These are phyloP conservation scores for Matsumyia berberina DNA, from an alignment of 2,888 invertebrate genomes.

Conservation along the genomic window DNA sequence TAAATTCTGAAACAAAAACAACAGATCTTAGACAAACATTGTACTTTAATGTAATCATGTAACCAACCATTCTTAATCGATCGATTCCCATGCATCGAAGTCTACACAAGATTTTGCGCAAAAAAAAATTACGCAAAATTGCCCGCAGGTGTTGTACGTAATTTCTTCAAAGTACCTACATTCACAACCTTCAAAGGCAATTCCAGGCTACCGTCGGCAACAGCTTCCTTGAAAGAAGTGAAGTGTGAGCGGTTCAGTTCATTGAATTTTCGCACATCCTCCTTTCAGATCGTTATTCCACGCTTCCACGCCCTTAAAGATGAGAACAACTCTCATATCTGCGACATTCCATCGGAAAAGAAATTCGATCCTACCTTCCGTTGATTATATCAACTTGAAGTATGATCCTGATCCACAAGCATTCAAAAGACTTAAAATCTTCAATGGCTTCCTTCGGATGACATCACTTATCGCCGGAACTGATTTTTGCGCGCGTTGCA, in stretches of 20 bases:
- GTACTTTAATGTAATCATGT: not conserved
- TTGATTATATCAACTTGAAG: slow-evolving; percentile 47
- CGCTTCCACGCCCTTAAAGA: slow-evolving; percentile 2
- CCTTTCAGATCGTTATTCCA: slow-evolving; percentile 45
- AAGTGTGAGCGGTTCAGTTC: slow-evolving; percentile 44
- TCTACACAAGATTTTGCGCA: not conserved
- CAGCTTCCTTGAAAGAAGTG: slow-evolving; percentile 22
- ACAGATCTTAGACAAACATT: slow-evolving; percentile 8
- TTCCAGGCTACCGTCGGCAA: slow-evolving; percentile 11
- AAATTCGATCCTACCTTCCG: slow-evolving; percentile 60
- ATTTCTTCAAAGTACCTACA: slow-evolving; percentile 32
- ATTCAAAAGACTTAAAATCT: slow-evolving; percentile 15
- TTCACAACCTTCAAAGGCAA: slow-evolving; percentile 50
- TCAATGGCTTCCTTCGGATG: slow-evolving; percentile 69
- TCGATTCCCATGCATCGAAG: not conserved
- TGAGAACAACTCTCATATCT: slow-evolving; percentile 33
- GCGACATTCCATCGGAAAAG: slow-evolving; percentile 48
- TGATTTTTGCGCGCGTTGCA: slow-evolving; percentile 62
- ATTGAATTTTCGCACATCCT: slow-evolving; percentile 63
- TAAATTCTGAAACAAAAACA: no score
- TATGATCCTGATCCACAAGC: slow-evolving; percentile 38
- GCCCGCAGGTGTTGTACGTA: slow-evolving; percentile 59
- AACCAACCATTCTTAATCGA: not conserved
- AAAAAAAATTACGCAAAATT: slow-evolving; percentile 49
- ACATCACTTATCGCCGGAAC: slow-evolving; percentile 72